phyloP scores from a whole-genome alignment of 1,140 invertebrate species.

The Leptopilina boulardi region DNA sequence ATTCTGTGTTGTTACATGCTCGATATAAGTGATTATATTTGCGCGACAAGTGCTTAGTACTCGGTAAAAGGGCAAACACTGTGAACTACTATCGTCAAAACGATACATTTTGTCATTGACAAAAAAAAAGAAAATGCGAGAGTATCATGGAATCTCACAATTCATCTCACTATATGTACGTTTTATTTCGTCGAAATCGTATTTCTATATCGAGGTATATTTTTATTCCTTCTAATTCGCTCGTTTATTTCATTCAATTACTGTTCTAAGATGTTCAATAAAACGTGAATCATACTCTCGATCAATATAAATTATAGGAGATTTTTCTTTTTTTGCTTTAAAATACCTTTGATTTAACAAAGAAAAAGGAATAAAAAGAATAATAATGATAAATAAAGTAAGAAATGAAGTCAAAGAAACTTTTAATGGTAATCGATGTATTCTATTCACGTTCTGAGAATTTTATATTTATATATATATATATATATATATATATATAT shows the following conservation, averaged over 20 bases:
- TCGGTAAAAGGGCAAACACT: neutral
- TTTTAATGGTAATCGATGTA: too few species aligned
- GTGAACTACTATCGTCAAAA: neutral
- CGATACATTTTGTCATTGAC: neutral
- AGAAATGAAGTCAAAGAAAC: too few species aligned
- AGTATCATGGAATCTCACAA: neutral
- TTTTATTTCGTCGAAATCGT: conserved; percentile 7
- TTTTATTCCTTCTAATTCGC: neutral
- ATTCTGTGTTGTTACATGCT: conserved; percentile 37
- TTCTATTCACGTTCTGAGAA: too few species aligned
- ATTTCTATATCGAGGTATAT: neutral
- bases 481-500: too few species aligned
- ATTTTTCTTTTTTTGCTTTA: neutral
- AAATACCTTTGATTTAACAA: neutral
- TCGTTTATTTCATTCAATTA: neutral
- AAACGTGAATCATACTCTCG: neutral
- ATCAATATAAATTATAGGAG: neutral
- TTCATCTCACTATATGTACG: neutral
- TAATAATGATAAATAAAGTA: neutral
- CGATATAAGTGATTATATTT: conserved; percentile 52
- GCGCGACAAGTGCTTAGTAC: conserved; percentile 52
- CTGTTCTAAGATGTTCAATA: neutral
- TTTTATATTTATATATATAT: too few species aligned
- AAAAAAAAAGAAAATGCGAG: neutral
- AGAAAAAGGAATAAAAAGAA: too few species aligned